Evolutionary conservation across 2,888 invertebrate species (phyloP).

Genomic region (Erebia epiphron): DNA sequence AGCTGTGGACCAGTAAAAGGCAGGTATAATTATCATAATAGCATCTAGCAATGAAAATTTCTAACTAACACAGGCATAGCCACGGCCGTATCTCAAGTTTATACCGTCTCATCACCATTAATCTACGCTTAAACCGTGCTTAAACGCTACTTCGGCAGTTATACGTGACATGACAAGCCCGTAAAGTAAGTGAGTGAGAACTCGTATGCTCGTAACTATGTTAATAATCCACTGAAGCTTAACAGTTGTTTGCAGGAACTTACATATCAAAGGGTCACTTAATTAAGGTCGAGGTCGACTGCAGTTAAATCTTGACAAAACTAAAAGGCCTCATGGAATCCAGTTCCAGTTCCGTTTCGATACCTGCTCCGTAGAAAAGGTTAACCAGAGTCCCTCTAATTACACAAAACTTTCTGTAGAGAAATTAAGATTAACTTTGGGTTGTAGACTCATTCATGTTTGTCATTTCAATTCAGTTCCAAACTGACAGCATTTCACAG

Average conservation of each 20-base stretch:
- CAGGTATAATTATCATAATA: too few relatives aligned
- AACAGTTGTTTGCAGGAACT: conserved; percentile 22
- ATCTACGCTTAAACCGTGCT: too few relatives aligned
- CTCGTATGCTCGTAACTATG: conserved; percentile 11
- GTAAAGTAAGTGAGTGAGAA: conserved; percentile 4
- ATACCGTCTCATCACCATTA: background rate
- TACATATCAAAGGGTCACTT: conserved; percentile 52
- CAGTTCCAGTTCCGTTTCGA: conserved; percentile 46
- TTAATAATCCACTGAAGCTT: conserved; percentile 18
- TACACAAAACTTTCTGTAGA: conserved; percentile 17
- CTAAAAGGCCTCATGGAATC: conserved; percentile 48
- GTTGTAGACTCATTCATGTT: background rate
- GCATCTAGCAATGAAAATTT: too few relatives aligned
- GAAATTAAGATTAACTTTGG: conserved; percentile 4
- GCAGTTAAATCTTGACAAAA: conserved; percentile 58
- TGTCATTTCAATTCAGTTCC: background rate
- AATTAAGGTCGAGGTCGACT: conserved; percentile 57
- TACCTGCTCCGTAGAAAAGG: conserved; percentile 42
- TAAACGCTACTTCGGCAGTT: background rate
- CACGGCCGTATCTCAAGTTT: background rate
- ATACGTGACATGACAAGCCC: background rate
- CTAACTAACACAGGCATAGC: too few relatives aligned
- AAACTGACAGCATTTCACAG: too few relatives aligned
- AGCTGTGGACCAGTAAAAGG: too few relatives aligned
- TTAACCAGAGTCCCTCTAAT: conserved; percentile 21